phyloP scores from a whole-genome alignment of 2,113 vertebrate species.

The Buteo buteo region DNA sequence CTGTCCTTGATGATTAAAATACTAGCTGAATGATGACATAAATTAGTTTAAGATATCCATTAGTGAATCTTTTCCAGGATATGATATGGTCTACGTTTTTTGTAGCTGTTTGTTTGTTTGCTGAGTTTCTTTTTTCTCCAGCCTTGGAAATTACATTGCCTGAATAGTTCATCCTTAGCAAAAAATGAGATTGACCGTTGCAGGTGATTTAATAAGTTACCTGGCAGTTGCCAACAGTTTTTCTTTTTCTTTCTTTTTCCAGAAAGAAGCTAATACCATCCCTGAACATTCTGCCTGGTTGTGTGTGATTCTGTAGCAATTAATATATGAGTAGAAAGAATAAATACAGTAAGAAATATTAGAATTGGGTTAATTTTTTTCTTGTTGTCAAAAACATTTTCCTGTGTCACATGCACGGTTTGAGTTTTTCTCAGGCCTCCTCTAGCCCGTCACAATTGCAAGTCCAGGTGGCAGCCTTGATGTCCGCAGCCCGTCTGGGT shows the following conservation, averaged over 20 bases:
- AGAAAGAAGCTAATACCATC: neutral
- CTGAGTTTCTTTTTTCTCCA: neutral
- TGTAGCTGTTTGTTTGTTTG: neutral
- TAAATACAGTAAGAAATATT: neutral
- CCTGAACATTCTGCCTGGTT: neutral
- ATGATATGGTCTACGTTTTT: neutral
- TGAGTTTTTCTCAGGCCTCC: neutral
- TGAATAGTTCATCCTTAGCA: neutral
- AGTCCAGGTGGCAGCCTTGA: neutral
- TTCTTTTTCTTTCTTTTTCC: neutral
- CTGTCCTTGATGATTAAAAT: conserved; percentile 30
- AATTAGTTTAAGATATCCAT: neutral
- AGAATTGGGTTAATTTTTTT: neutral
- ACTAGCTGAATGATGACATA: neutral
- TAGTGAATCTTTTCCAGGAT: neutral
- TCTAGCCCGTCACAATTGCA: neutral
- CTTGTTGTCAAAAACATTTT: neutral
- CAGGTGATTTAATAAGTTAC: neutral
- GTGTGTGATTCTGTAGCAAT: neutral
- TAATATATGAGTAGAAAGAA: neutral
- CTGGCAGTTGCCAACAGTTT: neutral
- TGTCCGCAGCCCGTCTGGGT: neutral
- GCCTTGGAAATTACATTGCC: neutral
- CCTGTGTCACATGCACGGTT: neutral
- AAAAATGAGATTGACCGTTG: neutral